Evolutionary conservation across 2,888 invertebrate species (phyloP).

Genomic region (Cerceris rybyensis): DNA sequence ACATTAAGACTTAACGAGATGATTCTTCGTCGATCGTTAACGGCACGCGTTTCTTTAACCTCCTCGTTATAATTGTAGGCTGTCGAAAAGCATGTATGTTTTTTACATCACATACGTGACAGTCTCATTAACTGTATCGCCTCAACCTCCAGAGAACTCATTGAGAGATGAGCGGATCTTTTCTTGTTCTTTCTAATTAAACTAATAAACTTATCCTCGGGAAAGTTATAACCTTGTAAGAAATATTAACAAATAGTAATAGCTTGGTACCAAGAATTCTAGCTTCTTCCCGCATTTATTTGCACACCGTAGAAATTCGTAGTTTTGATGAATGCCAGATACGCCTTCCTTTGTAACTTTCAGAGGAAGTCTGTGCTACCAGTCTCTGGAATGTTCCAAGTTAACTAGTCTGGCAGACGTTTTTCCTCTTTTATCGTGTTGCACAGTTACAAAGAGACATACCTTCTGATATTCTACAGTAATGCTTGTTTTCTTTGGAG

Average conservation of each 20-base stretch:
- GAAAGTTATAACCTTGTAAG: slow-evolving; percentile 2
- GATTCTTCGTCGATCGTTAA: slow-evolving; percentile 40
- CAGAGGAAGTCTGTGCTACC: not conserved
- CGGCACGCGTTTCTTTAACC: slow-evolving; percentile 32
- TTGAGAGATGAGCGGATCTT: not conserved
- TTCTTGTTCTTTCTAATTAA: not conserved
- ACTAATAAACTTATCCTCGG: slow-evolving; percentile 27
- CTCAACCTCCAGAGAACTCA: slow-evolving; percentile 11
- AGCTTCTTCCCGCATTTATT: slow-evolving; percentile 4
- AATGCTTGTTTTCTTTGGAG: too few relatives aligned
- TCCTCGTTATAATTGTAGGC: slow-evolving; percentile 10
- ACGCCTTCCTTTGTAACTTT: not conserved
- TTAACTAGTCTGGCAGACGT: too few relatives aligned
- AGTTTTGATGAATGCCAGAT: slow-evolving; percentile 26
- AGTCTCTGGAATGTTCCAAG: not conserved
- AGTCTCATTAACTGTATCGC: slow-evolving; percentile 39
- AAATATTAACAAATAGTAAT: slow-evolving; percentile 1
- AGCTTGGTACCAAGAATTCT: slow-evolving; percentile 3
- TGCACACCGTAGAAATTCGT: slow-evolving; percentile 4
- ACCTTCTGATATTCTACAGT: too few relatives aligned
- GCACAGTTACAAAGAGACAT: too few relatives aligned
- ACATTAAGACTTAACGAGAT: slow-evolving; percentile 44
- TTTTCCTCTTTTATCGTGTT: too few relatives aligned
- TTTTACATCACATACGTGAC: slow-evolving; percentile 9
- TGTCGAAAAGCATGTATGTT: slow-evolving; percentile 7